Evolutionary conservation across 2,888 invertebrate genomes (phyloP), one percentile per base, ranked within the genome.

Genomic region (Dicycla oo): DNA sequence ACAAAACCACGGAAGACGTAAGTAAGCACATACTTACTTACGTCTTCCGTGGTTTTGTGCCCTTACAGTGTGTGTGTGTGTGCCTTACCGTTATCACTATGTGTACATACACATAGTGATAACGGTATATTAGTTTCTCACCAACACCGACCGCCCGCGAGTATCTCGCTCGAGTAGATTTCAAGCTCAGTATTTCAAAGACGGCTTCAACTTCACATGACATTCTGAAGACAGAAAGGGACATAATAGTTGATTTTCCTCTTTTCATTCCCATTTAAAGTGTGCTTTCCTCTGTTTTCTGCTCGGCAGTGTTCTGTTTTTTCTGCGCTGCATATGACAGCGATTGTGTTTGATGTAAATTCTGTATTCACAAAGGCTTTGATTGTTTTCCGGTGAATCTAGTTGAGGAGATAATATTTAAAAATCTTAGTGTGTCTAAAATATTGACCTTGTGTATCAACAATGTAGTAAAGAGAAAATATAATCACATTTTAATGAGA

Each of bases 261-360:
- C 10, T 30, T 56, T 43, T 30, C 38, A 11, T 40, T 40, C 34
- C 8, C 30, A 23, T 56, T 8, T 47, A 30, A 18, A 56, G 34
- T 53, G n/a, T n/a, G 30, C 11, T 65, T 61, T 11, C 13, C 15
- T 66, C 66, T 65, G 49, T 64, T 77, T 71, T 56, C 45, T 40
- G 20, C 20, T 54, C 3, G 34, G 38, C n/a, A 43, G 7, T 49
- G 23, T 43, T 69, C 64, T 69, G n/a, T 73, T 63, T 64, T 60
- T 51, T 40, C 13, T n/a, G 38, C 2, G 18, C 23, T 81, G 62
- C 38, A 70, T 62, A 60, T 78, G 67, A 70, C 74, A 74, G 51
- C 47, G 30, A 61, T 67, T 60, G 26, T 4, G 34, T 54, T 65
- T 62, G 23, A 45, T 49, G 53, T 30, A 63, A 69, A 40, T 74